Base-by-base conservation (phyloP, 2,797 vertebrate species). In the Acomys russatus region DNA sequence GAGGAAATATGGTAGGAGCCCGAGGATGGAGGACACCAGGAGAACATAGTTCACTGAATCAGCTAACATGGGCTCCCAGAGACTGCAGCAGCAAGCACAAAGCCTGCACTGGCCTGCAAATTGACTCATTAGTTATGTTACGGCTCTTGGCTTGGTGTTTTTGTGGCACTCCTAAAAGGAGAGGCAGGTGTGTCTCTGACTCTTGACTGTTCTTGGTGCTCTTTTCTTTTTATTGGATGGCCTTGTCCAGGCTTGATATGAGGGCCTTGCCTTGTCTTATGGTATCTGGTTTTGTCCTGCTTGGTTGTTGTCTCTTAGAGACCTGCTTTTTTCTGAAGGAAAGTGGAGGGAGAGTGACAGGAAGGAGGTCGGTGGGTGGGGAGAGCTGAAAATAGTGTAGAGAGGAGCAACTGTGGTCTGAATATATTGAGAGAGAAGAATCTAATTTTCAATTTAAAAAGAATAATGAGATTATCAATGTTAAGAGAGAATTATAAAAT, bases 401-500 rank as follows among this genome's bases (percentile, higher is more conserved):
- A 44, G 1, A 23, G 44, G 3, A 10, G 18, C 68, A 66, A 14
- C 38, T 66, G 23, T 84, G 28, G 17, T 33, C 10, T 51, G 63
- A 17, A 18, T 22, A 9, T 49, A 49, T n/a, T 23, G 66, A 28
- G 30, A 84, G 61, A 44, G 25, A 83, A 83, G 2, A 33, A 38
- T 44, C 59, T 49, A 33, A 33, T 68, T 68, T 85, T 85, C 20
- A 54, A 9, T 7, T 25, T 18, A 17, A 70, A 76, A 4, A 84
- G 22, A 23, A 70, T 1, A 68, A 85, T 30, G 33, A 93, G 33
- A 91, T 3, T 17, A 92, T 92, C 92, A 90, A 89, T 90, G 89
- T 91, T 63, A 94, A 77, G 95, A 92, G n/a, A 90, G 18, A 79
- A 92, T 92, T 94, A 92, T 92, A 3, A 91, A 95, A 80, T 70